Evolutionary conservation across 2,113 vertebrate genomes (phyloP), one percentile per base, ranked within the genome.

Genomic region (Podarcis cretensis): DNA sequence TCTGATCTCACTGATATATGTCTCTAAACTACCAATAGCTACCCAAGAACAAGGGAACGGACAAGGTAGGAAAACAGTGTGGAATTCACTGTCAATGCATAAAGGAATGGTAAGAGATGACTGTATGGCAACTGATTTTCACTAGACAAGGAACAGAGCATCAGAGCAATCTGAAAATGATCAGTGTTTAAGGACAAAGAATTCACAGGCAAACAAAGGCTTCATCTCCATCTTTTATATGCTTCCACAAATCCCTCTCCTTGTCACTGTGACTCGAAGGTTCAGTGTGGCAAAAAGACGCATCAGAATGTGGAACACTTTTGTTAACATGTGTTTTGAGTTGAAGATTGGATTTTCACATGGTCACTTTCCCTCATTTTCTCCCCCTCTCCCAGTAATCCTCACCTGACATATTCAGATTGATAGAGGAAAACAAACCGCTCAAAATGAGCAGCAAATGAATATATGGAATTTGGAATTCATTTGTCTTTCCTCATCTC

Each of bases 391-490:
- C 40, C 16, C 18, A 8, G 14, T 48, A 48, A 71, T 71, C 37
- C 20, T 48, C 12, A 43, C 43, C 57, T 83, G 37, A 54, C 27
- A 48, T 30, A 71, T 82, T 68, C 81, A 40, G 35, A 10, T n/a
- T 63, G 57, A n/a, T 32, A 35, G 18, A 20, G 23, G 57, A 35
- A 59, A 63, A 81, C n/a, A 35, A 81, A 81, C 35, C 10, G 27
- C n/a, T n/a, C 63, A 5, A 40, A 40, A 40, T 6, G 59, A 83
- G 21, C 23, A 77, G n/a, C 84, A 85, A 63, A 76, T 77, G 37
- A 82, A 86, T 68, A 66, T 77, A 68, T 77, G 30, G 43, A 25
- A 86, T 68, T 86, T 78, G 76, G 65, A 78, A 74, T 30, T 66
- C 32, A 68, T 68, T 86, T 30, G 18, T 83, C 43, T 48, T 48